These are phyloP conservation scores for Guaruba guarouba DNA, from an alignment of 2,113 vertebrate species.

Conservation along the genomic window DNA sequence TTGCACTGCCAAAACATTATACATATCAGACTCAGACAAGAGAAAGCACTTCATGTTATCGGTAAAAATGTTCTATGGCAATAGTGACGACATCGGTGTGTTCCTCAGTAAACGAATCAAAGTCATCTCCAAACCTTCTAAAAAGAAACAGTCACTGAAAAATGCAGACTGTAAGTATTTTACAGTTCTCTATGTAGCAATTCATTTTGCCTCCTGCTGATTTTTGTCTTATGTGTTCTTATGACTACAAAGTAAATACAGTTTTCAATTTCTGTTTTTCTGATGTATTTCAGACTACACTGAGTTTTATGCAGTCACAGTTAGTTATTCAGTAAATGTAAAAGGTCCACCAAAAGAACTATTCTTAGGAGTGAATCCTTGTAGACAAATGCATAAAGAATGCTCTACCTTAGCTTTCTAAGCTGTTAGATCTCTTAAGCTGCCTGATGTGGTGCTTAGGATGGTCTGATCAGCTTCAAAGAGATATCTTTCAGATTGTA, in stretches of 20 bases:
- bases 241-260: background rate
- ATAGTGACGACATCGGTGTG: conserved; percentile 97
- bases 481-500: background rate
- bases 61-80: conserved; percentile 99
- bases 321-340: background rate
- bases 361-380: background rate
- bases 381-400: background rate
- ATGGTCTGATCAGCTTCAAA: background rate
- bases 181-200: background rate
- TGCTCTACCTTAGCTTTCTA: background rate
- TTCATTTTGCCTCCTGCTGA: background rate
- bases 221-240: background rate
- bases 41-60: conserved; percentile 99
- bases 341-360: background rate
- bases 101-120: conserved; percentile 99
- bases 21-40: conserved; percentile 99
- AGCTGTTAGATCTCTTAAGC: background rate
- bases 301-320: background rate
- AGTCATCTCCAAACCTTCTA: conserved; percentile 99
- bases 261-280: background rate
- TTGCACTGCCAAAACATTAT: conserved; percentile 99
- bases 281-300: background rate
- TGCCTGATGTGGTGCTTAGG: background rate
- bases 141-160: conserved; percentile 99
- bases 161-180: conserved; percentile 94